Evolutionary conservation across 2,888 invertebrate genomes (phyloP).

Genomic region (Sesamia inferens): DNA sequence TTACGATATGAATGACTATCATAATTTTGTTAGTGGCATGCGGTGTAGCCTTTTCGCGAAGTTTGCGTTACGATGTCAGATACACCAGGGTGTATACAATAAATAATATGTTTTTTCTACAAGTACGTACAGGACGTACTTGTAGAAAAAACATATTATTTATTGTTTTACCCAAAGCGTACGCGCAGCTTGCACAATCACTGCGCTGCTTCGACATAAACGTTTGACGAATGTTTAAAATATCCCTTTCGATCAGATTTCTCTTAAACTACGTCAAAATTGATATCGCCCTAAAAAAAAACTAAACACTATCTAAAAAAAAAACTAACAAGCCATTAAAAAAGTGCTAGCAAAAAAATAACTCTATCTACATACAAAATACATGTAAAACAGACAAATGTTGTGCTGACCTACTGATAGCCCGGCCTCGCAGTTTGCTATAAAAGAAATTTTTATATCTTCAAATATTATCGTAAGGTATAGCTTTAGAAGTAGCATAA

Average conservation of each 20-base stretch:
- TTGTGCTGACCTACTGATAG: constrained; percentile 93
- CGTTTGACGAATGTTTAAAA: constrained; percentile 12
- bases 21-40: no score
- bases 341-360: constrained; percentile 70
- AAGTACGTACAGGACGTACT: no score
- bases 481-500: constrained; percentile 63
- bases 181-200: no score
- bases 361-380: constrained; percentile 61
- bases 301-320: constrained; percentile 17
- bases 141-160: no score
- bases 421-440: constrained; percentile 95
- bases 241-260: no score
- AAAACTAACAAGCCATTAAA: constrained; percentile 54
- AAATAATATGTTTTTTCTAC: no score
- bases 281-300: constrained; percentile 6
- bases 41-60: no score
- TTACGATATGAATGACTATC: no score
- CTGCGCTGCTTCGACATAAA: neutral
- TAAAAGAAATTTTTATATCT: constrained; percentile 81
- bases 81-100: no score
- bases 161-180: no score
- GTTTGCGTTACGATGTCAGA: no score
- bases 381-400: constrained; percentile 77
- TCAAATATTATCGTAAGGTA: constrained; percentile 65
- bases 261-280: no score